Conservation (phyloP, 2,113 vertebrate genomes). For the Dicaeum eximium region DNA sequence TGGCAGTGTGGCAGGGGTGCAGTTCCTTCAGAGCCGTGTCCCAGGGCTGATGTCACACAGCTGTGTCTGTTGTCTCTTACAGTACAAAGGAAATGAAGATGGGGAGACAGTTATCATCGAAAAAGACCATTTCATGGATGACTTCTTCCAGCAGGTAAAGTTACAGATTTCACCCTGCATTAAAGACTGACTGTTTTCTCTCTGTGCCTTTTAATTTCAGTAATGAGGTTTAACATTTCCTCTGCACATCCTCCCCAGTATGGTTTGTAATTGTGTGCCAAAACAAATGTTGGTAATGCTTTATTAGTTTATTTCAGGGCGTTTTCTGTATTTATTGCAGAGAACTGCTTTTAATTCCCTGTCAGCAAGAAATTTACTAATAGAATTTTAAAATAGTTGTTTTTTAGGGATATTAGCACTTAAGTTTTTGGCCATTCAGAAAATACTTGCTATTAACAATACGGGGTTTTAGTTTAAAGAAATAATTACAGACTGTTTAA, state of each 20-base stretch:
- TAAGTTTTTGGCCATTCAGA: background rate
- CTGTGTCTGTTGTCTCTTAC: background rate
- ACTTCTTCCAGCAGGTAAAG: slow-evolving; percentile 90
- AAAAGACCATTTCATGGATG: slow-evolving; percentile 89
- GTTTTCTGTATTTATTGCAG: background rate
- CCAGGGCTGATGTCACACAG: background rate
- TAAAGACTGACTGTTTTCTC: background rate
- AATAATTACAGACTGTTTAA: background rate
- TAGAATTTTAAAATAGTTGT: background rate
- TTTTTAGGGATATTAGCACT: background rate
- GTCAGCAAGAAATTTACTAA: background rate
- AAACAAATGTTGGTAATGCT: background rate
- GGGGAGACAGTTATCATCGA: slow-evolving; percentile 82
- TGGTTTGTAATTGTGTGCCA: background rate
- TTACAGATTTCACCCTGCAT: background rate
- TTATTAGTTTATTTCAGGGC: background rate
- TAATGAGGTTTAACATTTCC: background rate
- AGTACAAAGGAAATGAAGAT: slow-evolving; percentile 78
- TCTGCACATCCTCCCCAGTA: rapidly evolving
- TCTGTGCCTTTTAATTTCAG: background rate
- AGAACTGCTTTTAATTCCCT: background rate
- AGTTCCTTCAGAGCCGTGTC: background rate
- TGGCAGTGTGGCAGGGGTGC: rapidly evolving
- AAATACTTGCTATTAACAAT: background rate
- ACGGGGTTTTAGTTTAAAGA: rapidly evolving